Conservation (phyloP, 1,140 invertebrate genomes). For the Heliconius himera region DNA sequence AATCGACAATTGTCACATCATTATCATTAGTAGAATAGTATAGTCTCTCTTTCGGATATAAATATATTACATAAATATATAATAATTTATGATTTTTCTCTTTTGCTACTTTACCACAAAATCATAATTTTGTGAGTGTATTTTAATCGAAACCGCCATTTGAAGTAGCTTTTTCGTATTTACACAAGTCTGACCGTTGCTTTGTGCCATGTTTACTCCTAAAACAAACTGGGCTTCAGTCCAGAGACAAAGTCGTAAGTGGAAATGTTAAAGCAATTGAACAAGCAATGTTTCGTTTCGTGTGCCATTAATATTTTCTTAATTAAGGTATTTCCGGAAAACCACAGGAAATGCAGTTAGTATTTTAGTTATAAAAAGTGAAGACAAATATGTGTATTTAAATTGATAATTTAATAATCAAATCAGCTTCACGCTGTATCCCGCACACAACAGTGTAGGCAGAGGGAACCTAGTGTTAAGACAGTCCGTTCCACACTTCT, state of each 20-base stretch:
- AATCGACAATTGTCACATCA: background rate
- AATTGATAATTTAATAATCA: too few species aligned
- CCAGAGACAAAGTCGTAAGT: slow-evolving; percentile 17
- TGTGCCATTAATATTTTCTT: background rate
- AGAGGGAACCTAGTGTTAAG: too few species aligned
- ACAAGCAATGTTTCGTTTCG: background rate
- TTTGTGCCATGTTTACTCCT: slow-evolving; percentile 3
- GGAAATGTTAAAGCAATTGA: slow-evolving; percentile 11
- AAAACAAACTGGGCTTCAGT: slow-evolving; percentile 9
- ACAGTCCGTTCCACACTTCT: too few species aligned
- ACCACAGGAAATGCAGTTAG: background rate
- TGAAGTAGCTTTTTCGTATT: background rate
- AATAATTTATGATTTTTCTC: too few species aligned
- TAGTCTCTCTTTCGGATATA: too few species aligned
- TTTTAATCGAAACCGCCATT: background rate
- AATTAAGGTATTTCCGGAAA: slow-evolving; percentile 5
- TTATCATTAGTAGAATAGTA: background rate
- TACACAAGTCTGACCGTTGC: background rate
- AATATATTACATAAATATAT: too few species aligned
- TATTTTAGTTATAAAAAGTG: background rate
- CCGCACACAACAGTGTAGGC: too few species aligned
- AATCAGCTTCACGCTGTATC: too few species aligned
- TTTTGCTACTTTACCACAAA: background rate
- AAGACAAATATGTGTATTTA: too few species aligned
- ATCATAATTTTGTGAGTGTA: background rate